phyloP scores from a whole-genome alignment of 1,140 invertebrate genomes.

The Hyles euphorbiae region DNA sequence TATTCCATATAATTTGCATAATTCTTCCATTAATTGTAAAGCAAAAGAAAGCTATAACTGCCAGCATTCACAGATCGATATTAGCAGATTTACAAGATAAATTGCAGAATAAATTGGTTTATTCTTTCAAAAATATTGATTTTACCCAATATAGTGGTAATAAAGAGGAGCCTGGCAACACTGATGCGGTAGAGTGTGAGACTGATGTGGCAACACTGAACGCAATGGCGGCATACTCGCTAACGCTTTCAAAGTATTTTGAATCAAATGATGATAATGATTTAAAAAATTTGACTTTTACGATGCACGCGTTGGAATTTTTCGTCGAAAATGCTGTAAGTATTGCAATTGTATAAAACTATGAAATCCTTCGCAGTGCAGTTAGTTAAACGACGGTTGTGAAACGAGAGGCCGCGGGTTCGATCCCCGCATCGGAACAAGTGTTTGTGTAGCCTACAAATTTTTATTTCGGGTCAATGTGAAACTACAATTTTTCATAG shows the following conservation, averaged over 20 bases:
- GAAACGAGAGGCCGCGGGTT: too few relatives aligned
- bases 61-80: constrained; percentile 54
- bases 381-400: too few relatives aligned
- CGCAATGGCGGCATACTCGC: constrained; percentile 55
- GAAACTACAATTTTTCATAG: not conserved
- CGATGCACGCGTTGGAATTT: constrained; percentile 53
- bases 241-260: constrained; percentile 57
- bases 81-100: constrained; percentile 64
- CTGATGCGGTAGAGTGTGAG: too few relatives aligned
- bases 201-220: constrained; percentile 47
- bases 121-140: constrained; percentile 56
- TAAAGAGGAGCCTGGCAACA: constrained; percentile 6
- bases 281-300: constrained; percentile 52
- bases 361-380: not conserved
- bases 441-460: too few relatives aligned
- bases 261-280: constrained; percentile 49
- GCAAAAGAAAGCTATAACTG: constrained; percentile 55
- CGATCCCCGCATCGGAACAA: too few relatives aligned
- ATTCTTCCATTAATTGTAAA: constrained; percentile 57
- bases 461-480: not conserved
- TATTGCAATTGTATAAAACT: constrained; percentile 19
- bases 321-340: constrained; percentile 61
- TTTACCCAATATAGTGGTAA: constrained; percentile 33
- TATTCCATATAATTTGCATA: constrained; percentile 60
- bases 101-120: constrained; percentile 49